Evolutionary conservation across 1,140 invertebrate species (phyloP), one percentile per base, ranked within the genome.

Genomic region (Neuroterus valhalla): DNA sequence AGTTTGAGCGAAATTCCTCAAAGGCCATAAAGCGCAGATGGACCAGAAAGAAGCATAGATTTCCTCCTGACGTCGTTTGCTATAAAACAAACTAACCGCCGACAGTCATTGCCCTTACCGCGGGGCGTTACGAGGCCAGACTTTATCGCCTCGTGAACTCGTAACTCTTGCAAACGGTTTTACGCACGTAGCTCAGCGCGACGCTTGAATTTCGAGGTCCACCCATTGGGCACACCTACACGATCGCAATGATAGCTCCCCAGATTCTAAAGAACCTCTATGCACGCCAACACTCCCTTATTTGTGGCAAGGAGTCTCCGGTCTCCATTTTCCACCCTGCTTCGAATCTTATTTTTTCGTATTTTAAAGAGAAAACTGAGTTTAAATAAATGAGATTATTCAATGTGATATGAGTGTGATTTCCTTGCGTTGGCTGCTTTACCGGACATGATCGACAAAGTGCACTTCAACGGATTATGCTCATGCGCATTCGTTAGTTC

Each of bases 111-210:
- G 80, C 78, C 80, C 82, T 77, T 78, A 81, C 78, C 70, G 77
- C 84, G 70, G 86, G 87, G 87, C 86, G 87, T 87, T 85, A 84
- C 82, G 75, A 79, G 77, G 78, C 76, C 82, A 84, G 82, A 88
- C 84, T 89, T 89, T 89, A 89, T 88, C 85, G 85, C 84, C 83
- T 80, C 81, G 84, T 86, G 85, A 88, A 89, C 88, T 87, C 88
- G 88, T 90, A 90, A 90, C 81, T 89, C 88, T 88, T 86, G 82
- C 81, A 79, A 84, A 86, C 82, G 80, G 83, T 87, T 87, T 86
- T 85, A 86, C 85, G 82, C 82, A 62, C 26, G 26, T 62, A 62
- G 72, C 74, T 75, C 72, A 26, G 72, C 55, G 71, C 76, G 78
- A 82, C 80, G 74, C 72, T 73, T 68, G 67, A 75, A 77, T 74